These are phyloP conservation scores for Heteractis magnifica DNA, from an alignment of 92 coral and sea anemone species.

Conservation along the genomic window DNA sequence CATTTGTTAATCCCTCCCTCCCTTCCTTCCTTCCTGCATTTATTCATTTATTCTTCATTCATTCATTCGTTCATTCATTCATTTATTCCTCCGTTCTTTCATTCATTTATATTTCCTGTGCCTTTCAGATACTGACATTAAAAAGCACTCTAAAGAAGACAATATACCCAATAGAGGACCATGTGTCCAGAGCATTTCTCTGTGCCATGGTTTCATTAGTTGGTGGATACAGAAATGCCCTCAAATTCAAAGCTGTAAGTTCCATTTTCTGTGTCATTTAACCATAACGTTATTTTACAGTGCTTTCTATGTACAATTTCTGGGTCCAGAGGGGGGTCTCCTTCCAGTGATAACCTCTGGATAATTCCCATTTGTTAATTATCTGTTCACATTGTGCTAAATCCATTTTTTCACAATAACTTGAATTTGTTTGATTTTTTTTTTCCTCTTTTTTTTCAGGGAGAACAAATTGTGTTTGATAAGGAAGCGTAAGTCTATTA, in stretches of 20 bases:
- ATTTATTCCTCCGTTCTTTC: neutral
- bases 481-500: slow-evolving; percentile 78
- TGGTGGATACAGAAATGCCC: slow-evolving; percentile 92
- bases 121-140: slow-evolving; percentile 50
- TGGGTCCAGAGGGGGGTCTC: too few relatives aligned
- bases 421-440: neutral
- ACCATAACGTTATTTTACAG: too few relatives aligned
- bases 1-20: too few relatives aligned
- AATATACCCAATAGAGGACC: slow-evolving; percentile 80
- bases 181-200: slow-evolving; percentile 85
- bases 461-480: slow-evolving; percentile 84
- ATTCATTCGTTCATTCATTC: too few relatives aligned
- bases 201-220: slow-evolving; percentile 85
- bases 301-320: too few relatives aligned
- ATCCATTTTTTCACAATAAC: too few relatives aligned
- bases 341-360: too few relatives aligned
- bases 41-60: neutral
- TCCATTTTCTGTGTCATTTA: too few relatives aligned
- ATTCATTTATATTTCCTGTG: neutral
- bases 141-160: slow-evolving; percentile 86
- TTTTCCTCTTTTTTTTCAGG: slow-evolving; percentile 40
- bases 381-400: too few relatives aligned
- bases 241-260: slow-evolving; percentile 82
- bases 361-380: too few relatives aligned
- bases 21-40: neutral